Percentiles rank a stretch among this genome's conserved stretches.
Conservation (phyloP, 2,888 invertebrate species). For the Conistra vaccinii region DNA sequence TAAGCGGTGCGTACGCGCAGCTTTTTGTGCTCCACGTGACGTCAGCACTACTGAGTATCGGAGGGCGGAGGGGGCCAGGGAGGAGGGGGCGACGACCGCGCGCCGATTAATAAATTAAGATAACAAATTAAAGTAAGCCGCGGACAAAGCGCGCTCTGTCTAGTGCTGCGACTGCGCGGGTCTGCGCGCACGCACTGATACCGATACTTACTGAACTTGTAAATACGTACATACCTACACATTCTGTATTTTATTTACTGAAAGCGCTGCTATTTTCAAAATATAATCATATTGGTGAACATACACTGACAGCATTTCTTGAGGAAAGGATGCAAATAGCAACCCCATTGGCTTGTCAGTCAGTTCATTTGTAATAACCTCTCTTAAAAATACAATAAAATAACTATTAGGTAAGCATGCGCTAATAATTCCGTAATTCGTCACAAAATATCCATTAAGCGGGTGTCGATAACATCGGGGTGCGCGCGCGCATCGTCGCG, state of each 20-base stretch:
- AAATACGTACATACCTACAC: background rate
- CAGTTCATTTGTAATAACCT: background rate
- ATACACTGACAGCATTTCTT: no score
- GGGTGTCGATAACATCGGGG: constrained; percentile 43
- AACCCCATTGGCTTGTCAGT: background rate
- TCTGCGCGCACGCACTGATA: background rate
- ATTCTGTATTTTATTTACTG: constrained; percentile 1
- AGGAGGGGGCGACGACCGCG: constrained; percentile 57
- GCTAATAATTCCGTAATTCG: constrained; percentile 51
- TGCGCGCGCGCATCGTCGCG: constrained; percentile 25
- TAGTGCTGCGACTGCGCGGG: constrained; percentile 46
- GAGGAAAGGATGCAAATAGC: background rate
- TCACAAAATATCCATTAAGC: constrained; percentile 50
- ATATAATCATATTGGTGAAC: background rate
- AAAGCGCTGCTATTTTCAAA: background rate
- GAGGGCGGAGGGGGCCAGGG: constrained; percentile 18
- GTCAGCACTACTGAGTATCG: constrained; percentile 48
- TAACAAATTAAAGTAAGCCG: constrained; percentile 80
- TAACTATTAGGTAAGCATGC: background rate
- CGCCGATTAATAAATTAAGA: constrained; percentile 83
- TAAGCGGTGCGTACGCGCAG: constrained; percentile 45
- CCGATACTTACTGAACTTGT: background rate
- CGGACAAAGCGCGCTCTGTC: constrained; percentile 75
- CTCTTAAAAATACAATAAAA: background rate
- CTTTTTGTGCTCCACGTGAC: constrained; percentile 50